Evolutionary conservation across 2,113 vertebrate species (phyloP).

Genomic region (Prunella himalayana): DNA sequence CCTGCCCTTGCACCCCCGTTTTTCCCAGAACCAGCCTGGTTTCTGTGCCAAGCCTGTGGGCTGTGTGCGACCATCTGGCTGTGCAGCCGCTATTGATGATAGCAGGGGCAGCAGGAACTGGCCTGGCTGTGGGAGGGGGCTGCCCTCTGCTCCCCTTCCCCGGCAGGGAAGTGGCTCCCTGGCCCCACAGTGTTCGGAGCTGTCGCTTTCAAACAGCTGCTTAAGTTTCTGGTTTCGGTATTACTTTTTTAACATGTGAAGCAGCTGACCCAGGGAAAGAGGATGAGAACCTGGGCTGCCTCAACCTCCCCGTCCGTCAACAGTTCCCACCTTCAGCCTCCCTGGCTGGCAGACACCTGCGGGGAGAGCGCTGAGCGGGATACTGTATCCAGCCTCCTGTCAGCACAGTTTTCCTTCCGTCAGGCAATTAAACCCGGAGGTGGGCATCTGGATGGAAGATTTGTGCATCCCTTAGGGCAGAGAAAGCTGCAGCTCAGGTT

Average conservation of each 20-base stretch:
- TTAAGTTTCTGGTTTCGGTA: not conserved
- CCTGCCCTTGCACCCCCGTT: not conserved
- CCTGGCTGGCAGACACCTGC: not conserved
- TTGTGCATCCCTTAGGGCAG: not conserved
- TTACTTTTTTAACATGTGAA: not conserved
- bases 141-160: not conserved
- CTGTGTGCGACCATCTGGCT: not conserved
- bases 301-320: not conserved
- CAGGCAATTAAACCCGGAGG: not conserved
- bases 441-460: not conserved
- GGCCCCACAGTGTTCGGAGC: fast-evolving
- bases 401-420: not conserved
- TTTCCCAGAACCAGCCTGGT: not conserved
- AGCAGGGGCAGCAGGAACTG: not conserved
- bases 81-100: not conserved
- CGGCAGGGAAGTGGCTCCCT: fast-evolving
- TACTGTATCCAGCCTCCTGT: not conserved
- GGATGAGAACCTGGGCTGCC: not conserved
- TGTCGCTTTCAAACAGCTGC: not conserved
- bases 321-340: not conserved
- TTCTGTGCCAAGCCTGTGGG: not conserved
- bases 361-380: not conserved
- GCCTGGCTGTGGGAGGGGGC: not conserved
- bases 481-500: not conserved
- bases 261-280: not conserved